Base-by-base conservation (phyloP, 2,113 vertebrate genomes). In the Platichthys stellatus region DNA sequence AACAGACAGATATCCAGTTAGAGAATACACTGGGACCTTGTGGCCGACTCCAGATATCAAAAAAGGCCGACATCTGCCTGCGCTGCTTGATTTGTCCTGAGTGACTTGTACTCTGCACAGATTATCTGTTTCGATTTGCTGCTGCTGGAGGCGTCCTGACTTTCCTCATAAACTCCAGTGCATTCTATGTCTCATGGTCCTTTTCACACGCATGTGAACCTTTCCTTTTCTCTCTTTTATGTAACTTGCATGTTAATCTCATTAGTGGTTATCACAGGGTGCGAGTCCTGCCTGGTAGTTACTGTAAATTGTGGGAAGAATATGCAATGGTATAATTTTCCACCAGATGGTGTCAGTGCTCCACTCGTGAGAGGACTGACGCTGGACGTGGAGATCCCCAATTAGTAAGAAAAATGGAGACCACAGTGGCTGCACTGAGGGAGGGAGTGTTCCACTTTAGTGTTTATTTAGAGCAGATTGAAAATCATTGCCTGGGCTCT, bases 331-430 rank as follows among this genome's bases (percentile, higher is more conserved):
- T 31, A n/a, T 28, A 0, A 26, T 14, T 21, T 38, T 24, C 90
- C 92, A 93, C 86, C 71, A 92, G 92, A 83, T 91, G 92, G 91
- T 73, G 82, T 58, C 21, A 90, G 84, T 77, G 79, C 64, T 90
- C 92, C 76, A 90, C 66, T 69, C 12, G 65, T 54, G 12, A 68
- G 12, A 13, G 20, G 26, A 9, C 40, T 64, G 31, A 38, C n/a
- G 11, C 11, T 31, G 28, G 71, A 7, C 5, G 9, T 68, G 26
- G 66, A 56, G 60, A 80, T 76, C 26, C 31, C 24, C 63, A 61
- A 57, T 47, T 69, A 66, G 71, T 65, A 26, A n/a, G 23, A 43
- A 72, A 64, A 63, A 49, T 60, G 17, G 54, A 74, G 51, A 61
- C n/a, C 13, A 14, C 43, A 66, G 5, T 56, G 24, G 35, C n/a